Evolutionary conservation across 2,797 vertebrate genomes (phyloP), one percentile per base, ranked within the genome.

Genomic region (Sus cebifrons): DNA sequence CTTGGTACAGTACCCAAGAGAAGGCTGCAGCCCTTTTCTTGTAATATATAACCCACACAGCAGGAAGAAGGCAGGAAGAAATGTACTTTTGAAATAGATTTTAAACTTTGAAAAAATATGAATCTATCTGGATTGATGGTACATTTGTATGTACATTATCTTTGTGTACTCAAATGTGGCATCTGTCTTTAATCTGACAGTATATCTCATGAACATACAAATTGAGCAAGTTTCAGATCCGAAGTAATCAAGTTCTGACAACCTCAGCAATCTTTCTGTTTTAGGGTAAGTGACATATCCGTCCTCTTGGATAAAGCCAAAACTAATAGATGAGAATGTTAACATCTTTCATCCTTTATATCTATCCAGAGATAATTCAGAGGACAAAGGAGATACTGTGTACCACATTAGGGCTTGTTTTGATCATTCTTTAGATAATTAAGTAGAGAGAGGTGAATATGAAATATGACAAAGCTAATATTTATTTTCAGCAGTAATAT

Each of bases 221-320:
- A 98, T 29, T 96, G 96, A 97, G 36, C 60, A 97, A 96, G 79
- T 98, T 98, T 97, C 85, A 97, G 84, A 96, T 87, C 83, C 17
- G 89, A 91, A 90, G 95, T 96, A 97, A 97, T 98, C 97, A 98
- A 97, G 68, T 97, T 98, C 89, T 97, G 97, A 97, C 92, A 98
- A 56, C 52, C 44, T 83, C 83, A 98, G 78, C 65, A 79, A 96
- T 97, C 56, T 97, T 98, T 98, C 86, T 96, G 5, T 97, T 98
- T 98, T 96, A 87, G 86, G 64, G 91, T 36, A 79, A 71, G 92
- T 98, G 95, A 96, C 87, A 94, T 94, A 97, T 93, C 95, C 40
- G 44, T 98, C 75, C 84, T 98, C 15, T 67, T 97, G 62, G 77
- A 95, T 98, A 85, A 96, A 96, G 49, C 54, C 67, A 89, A 94